Conservation (phyloP, 2,797 vertebrate species). For the Mus spretus region DNA sequence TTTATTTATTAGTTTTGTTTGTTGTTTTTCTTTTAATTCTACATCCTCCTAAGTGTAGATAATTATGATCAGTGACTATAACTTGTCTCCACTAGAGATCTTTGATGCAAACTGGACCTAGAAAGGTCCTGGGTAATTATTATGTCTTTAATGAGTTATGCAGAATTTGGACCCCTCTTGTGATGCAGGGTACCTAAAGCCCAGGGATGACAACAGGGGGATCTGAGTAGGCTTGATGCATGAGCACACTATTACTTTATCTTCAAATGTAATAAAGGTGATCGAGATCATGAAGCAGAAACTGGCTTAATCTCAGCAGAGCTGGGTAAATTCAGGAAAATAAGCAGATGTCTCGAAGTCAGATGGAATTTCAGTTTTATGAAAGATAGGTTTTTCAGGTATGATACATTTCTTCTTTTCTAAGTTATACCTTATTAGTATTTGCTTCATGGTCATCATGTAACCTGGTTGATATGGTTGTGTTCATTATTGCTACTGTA, state of each 20-base stretch:
- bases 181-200: no score
- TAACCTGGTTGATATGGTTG: neutral
- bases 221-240: no score
- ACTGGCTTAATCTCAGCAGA: neutral
- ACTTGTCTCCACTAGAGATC: neutral
- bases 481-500: neutral
- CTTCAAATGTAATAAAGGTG: neutral
- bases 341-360: neutral
- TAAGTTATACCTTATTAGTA: neutral
- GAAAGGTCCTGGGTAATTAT: constrained; percentile 19
- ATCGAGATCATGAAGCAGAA: neutral
- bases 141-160: constrained; percentile 62
- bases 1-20: neutral
- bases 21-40: neutral
- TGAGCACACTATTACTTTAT: neutral
- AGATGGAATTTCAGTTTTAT: neutral
- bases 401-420: neutral
- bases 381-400: neutral
- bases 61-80: neutral
- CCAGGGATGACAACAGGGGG: neutral
- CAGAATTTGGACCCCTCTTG: neutral
- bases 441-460: neutral
- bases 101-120: neutral
- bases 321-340: neutral
- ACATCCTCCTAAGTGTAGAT: neutral